Evolutionary conservation across 2,888 invertebrate genomes (phyloP).

Genomic region (Drosophila cyrtoloma): DNA sequence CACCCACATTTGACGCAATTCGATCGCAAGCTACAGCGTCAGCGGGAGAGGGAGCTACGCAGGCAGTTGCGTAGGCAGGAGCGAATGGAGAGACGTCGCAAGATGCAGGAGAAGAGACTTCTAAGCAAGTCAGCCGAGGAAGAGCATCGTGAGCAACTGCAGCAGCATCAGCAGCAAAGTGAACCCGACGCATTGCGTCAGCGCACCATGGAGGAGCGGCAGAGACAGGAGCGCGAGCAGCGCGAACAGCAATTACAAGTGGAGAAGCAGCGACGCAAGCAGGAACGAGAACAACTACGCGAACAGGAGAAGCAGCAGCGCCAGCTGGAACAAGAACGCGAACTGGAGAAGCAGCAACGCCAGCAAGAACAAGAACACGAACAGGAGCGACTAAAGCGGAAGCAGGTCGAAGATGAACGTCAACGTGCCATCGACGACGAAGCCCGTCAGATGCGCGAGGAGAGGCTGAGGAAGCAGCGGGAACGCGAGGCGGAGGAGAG

Average conservation of each 20-base stretch:
- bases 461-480: slow-evolving; percentile 68
- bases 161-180: slow-evolving; percentile 48
- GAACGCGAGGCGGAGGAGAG: slow-evolving; percentile 69
- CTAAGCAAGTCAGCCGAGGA: slow-evolving; percentile 25
- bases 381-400: slow-evolving; percentile 59
- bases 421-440: slow-evolving; percentile 66
- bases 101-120: slow-evolving; percentile 35
- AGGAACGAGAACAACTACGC: slow-evolving; percentile 41
- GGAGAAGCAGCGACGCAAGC: slow-evolving; percentile 29
- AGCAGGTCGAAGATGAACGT: slow-evolving; percentile 64
- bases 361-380: slow-evolving; percentile 28
- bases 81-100: slow-evolving; percentile 49
- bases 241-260: slow-evolving; percentile 11
- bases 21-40: slow-evolving; percentile 75
- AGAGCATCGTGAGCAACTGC: slow-evolving; percentile 48
- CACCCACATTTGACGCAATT: slow-evolving; percentile 65
- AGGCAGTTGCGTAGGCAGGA: slow-evolving; percentile 69
- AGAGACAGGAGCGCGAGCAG: slow-evolving; percentile 38
- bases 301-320: slow-evolving; percentile 58
- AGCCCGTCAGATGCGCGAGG: slow-evolving; percentile 61
- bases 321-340: slow-evolving; percentile 48
- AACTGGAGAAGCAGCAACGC: slow-evolving; percentile 3
- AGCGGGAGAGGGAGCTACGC: slow-evolving; percentile 74
- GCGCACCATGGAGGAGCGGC: slow-evolving; percentile 32
- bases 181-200: slow-evolving; percentile 54